Evolutionary conservation across 2,888 invertebrate species (phyloP).

Genomic region (Phymatocera aterrima): DNA sequence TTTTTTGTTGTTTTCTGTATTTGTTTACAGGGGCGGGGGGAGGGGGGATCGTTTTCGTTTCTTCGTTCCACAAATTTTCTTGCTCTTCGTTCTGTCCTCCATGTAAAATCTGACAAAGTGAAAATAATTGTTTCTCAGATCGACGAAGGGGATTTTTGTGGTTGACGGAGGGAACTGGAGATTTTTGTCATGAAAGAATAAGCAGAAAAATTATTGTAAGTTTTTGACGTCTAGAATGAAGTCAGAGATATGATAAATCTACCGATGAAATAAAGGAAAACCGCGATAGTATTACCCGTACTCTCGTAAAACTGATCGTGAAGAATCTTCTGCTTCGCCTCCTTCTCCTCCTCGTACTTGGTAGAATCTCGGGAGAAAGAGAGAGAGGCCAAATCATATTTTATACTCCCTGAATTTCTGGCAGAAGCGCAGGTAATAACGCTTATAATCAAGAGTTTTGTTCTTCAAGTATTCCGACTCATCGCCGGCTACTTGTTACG

Average conservation of each 20-base stretch:
- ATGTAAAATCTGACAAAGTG: too few relatives aligned
- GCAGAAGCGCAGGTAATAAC: slow-evolving; percentile 64
- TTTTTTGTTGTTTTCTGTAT: slow-evolving; percentile 43
- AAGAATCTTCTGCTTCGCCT: background rate
- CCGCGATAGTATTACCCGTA: too few relatives aligned
- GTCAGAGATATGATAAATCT: too few relatives aligned
- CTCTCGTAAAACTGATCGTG: background rate
- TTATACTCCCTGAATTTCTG: slow-evolving; percentile 54
- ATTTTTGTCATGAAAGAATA: too few relatives aligned
- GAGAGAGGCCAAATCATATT: background rate
- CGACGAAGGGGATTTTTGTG: too few relatives aligned
- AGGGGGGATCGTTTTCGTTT: slow-evolving; percentile 4
- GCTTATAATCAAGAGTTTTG: slow-evolving; percentile 68
- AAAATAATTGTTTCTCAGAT: too few relatives aligned
- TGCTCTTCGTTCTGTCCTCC: background rate
- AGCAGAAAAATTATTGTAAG: too few relatives aligned
- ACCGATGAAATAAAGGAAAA: too few relatives aligned
- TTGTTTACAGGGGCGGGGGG: too few relatives aligned
- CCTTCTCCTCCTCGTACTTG: too few relatives aligned
- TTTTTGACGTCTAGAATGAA: too few relatives aligned
- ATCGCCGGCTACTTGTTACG: slow-evolving; percentile 26
- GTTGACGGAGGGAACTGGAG: too few relatives aligned
- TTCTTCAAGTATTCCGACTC: slow-evolving; percentile 44
- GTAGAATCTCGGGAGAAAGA: background rate
- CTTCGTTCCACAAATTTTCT: background rate